Conservation (phyloP, 2,888 invertebrate species). For the Parnassius smintheus region DNA sequence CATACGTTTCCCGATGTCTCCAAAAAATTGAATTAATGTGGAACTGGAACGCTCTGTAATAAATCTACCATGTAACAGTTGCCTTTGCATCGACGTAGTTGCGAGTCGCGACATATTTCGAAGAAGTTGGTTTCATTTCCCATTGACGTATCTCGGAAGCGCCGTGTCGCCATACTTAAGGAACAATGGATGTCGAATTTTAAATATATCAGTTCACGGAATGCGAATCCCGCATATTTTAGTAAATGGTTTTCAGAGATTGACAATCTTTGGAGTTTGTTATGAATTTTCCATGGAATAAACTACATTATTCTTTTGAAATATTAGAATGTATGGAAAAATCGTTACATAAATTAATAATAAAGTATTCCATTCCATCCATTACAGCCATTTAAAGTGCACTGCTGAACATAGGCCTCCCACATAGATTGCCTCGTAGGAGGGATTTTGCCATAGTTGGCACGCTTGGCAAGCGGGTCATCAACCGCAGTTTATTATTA, state of each 20-base stretch:
- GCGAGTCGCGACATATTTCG: not conserved
- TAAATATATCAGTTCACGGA: not conserved
- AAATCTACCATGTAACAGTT: not conserved
- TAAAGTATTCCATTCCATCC: no score
- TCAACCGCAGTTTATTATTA: no score
- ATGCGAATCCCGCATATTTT: not conserved
- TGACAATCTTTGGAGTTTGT: slow-evolving; percentile 4
- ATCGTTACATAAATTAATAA: no score
- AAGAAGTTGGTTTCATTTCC: slow-evolving; percentile 3
- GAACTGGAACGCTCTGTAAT: not conserved
- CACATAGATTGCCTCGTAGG: no score
- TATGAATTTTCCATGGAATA: not conserved
- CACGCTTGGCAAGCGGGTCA: no score
- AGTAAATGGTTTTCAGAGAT: not conserved
- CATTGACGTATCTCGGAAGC: not conserved
- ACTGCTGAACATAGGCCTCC: no score
- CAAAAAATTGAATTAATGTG: slow-evolving; percentile 3
- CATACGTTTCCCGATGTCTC: slow-evolving; percentile 2
- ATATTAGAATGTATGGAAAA: not conserved
- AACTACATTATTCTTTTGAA: not conserved
- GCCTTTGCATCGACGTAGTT: no score
- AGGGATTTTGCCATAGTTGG: no score
- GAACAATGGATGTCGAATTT: not conserved
- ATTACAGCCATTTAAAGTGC: no score
- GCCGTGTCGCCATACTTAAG: not conserved